Base-by-base conservation (phyloP, 2,113 vertebrate genomes). In the Grallaria varia region DNA sequence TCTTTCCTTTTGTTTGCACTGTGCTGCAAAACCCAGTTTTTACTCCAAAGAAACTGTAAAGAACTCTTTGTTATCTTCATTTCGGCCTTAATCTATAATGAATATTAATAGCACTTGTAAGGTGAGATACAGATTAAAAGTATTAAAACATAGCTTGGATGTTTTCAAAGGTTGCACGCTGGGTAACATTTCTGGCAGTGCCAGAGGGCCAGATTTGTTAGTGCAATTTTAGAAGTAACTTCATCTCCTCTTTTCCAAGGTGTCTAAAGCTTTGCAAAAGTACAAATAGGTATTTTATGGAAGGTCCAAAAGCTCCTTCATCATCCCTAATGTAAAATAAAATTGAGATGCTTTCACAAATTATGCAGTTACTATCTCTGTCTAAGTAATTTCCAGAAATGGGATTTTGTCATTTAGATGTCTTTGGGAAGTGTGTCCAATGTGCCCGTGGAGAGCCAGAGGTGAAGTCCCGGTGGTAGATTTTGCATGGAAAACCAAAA, bases 71-170 rank as follows among this genome's bases (percentile, higher is more conserved):
- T 90, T 91, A 78, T 89, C 73, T 92, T 93, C 64, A 42, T 90
- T 95, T 87, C 90, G 80, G 76, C 79, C 80, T 82, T 94, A 95
- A 96, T 95, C 60, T 93, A 93, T 79, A 90, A 92, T 92, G 84
- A 96, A 90, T 94, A 95, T 96, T 96, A 93, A 92, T 93, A 87
- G 49, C 72, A 84, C 49, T 95, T 96, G 88, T 92, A 87, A 94
- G 86, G 95, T 94, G 83, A 96, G 83, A 66, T 17, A 56, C 45
- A 80, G 88, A 95, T 96, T 71, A 81, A 94, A 97, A 96, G 89
- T 82, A 78, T 75, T 78, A 84, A 94, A 94, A 96, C 78, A 91
- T 37, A 85, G 58, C 82, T 92, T 77, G 87, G 60, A 88, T 93
- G 44, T 74, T 93, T 90, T 90, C 86, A 93, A 78, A 90, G 86